These are phyloP conservation scores for Hoplodrina blanda DNA, from an alignment of 2,888 invertebrate genomes.

Conservation along the genomic window DNA sequence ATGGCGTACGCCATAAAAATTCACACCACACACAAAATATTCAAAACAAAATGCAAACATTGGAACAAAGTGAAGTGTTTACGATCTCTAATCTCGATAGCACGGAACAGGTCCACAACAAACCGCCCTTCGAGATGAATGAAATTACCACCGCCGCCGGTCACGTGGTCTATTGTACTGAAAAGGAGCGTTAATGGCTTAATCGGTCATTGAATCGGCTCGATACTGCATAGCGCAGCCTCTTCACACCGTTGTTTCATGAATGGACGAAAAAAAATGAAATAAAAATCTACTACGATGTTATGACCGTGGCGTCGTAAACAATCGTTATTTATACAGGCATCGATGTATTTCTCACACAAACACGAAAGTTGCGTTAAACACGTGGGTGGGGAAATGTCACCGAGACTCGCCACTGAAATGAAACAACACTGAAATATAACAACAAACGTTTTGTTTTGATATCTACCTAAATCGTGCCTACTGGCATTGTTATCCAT, in stretches of 20 bases:
- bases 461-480: background rate
- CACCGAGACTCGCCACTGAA: slow-evolving; percentile 43
- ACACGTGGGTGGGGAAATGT: slow-evolving; percentile 59
- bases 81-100: slow-evolving; percentile 56
- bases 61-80: slow-evolving; percentile 61
- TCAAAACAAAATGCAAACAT: slow-evolving; percentile 36
- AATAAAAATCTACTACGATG: slow-evolving; percentile 76
- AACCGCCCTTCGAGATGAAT: slow-evolving; percentile 81
- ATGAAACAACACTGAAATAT: slow-evolving; percentile 48
- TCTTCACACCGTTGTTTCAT: slow-evolving; percentile 81
- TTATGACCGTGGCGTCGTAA: slow-evolving; percentile 75
- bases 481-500: background rate
- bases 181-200: slow-evolving; percentile 82
- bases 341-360: slow-evolving; percentile 61
- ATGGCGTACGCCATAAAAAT: slow-evolving; percentile 1
- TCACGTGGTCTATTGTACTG: slow-evolving; percentile 86
- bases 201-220: slow-evolving; percentile 85
- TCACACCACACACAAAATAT: slow-evolving; percentile 17
- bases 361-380: slow-evolving; percentile 57
- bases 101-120: slow-evolving; percentile 62
- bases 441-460: slow-evolving; percentile 21
- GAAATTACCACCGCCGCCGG: slow-evolving; percentile 77
- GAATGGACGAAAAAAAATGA: slow-evolving; percentile 83
- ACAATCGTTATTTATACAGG: slow-evolving; percentile 73
- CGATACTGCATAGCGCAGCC: slow-evolving; percentile 77